Evolutionary conservation across 2,797 vertebrate species (phyloP), one percentile per base, ranked within the genome.

Genomic region (Petrocephalus sullivani): DNA sequence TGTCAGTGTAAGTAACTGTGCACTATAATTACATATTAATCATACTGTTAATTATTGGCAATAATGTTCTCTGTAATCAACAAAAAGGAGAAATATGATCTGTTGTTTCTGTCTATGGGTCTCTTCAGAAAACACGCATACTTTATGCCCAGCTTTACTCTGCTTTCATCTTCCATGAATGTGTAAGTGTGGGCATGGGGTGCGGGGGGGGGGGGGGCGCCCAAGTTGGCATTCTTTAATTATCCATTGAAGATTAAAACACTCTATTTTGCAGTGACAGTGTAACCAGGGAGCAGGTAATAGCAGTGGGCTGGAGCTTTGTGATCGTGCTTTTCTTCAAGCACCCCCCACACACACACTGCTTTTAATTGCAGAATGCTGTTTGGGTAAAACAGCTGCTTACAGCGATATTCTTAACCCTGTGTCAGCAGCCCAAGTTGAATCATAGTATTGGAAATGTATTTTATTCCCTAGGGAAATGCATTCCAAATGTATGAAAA

Each of bases 391-490:
- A 92, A 91, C 92, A 90, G 90, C 95, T 93, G 92, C 95, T 94
- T 92, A 28, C 19, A 94, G 90, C 93, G 81, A 97, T 96, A 95
- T 96, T 95, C 93, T 91, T 93, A 90, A 91, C 95, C 95, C 89
- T 92, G 95, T 61, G 96, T 96, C 97, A 96, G 90, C 92, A 88
- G 95, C 95, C 94, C 96, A 95, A 91, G 92, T 95, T 97, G 28
- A 58, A 95, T 96, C 96, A 5, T 87, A 89, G 94, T 95, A 92
- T 94, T 96, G 96, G 95, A 95, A 96, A 96, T 96, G 95, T 91
- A 87, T 94, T 95, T 95, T 95, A 96, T 94, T 94, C 97, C 97
- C 96, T 97, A 96, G 96, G 96, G 96, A 93, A 90, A 90, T 90
- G 92, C 94, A 93, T 95, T 96, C 96, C 96, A 95, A 95, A 94